These are phyloP conservation scores for Pipistrellus kuhlii DNA, from an alignment of 2,797 vertebrate genomes.

Conservation along the genomic window DNA sequence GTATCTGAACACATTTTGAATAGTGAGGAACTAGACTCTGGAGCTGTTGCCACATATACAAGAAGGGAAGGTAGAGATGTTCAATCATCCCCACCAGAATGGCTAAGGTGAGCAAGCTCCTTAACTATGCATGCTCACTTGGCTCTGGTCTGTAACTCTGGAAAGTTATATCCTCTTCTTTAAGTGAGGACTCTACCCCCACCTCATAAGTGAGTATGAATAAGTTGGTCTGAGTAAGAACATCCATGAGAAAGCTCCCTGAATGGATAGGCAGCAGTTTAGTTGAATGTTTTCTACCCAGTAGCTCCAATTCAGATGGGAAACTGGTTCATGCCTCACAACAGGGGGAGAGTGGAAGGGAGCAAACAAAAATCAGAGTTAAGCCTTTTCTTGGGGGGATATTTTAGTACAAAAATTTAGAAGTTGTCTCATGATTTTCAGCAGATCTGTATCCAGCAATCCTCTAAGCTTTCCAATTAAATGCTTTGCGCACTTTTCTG, in stretches of 20 bases:
- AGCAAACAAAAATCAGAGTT: not conserved
- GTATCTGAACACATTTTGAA: not conserved
- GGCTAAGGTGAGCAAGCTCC: not conserved
- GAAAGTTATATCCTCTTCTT: not conserved
- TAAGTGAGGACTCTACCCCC: not conserved
- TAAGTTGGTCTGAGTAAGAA: not conserved
- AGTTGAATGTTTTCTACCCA: not conserved
- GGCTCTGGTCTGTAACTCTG: not conserved
- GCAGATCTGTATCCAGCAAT: not conserved
- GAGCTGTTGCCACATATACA: not conserved
- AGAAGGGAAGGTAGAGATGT: not conserved
- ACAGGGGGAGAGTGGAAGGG: accelerated
- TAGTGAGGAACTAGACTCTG: not conserved
- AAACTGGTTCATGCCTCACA: not conserved
- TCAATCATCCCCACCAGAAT: not conserved
- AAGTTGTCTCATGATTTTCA: not conserved
- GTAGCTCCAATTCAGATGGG: not conserved
- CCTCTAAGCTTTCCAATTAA: not conserved
- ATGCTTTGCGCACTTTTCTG: not conserved
- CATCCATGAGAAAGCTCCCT: too few relatives aligned
- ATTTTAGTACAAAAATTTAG: not conserved
- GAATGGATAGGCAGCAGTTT: not conserved
- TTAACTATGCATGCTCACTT: not conserved
- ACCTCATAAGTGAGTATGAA: not conserved
- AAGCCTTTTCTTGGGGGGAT: not conserved